These are phyloP conservation scores for Himalopsyche kuldschensis DNA, from an alignment of 2,888 invertebrate species.

Conservation along the genomic window DNA sequence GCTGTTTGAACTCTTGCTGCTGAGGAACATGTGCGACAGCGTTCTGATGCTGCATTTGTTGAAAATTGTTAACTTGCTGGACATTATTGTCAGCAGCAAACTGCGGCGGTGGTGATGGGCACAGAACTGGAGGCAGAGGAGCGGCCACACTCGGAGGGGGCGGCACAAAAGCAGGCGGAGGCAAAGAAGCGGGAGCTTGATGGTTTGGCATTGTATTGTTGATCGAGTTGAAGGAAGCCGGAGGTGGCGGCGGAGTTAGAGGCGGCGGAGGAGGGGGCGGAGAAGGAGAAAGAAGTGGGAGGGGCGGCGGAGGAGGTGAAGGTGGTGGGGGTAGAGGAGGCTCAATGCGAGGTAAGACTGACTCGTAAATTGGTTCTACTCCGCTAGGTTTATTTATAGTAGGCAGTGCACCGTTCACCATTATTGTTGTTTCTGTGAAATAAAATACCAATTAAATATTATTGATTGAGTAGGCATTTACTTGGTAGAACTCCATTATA, in stretches of 20 bases:
- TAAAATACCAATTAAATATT: not conserved
- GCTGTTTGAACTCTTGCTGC: conserved; percentile 34
- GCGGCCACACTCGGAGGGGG: conserved; percentile 15
- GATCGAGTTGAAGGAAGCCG: conserved; percentile 37
- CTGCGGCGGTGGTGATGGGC: conserved; percentile 15
- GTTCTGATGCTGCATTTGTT: conserved; percentile 17
- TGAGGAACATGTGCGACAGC: conserved; percentile 36
- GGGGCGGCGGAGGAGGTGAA: conserved; percentile 49
- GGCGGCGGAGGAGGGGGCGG: conserved; percentile 46
- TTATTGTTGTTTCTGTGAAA: conserved; percentile 16
- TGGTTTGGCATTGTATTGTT: conserved; percentile 12
- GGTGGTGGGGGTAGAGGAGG: conserved; percentile 43
- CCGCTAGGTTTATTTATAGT: conserved; percentile 42
- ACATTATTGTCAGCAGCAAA: conserved; percentile 8
- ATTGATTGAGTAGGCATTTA: not conserved
- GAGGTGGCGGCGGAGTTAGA: conserved; percentile 45
- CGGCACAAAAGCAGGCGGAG: conserved; percentile 6
- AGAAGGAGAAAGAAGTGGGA: conserved; percentile 51
- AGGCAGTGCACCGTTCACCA: conserved; percentile 33
- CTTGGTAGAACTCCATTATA: too few species aligned
- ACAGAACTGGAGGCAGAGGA: conserved; percentile 1
- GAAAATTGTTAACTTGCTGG: not conserved
- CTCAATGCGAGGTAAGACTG: conserved; percentile 74
- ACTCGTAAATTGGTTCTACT: conserved; percentile 83
- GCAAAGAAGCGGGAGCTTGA: not conserved